phyloP scores from a whole-genome alignment of 2,113 vertebrate species.

The Gymnobelideus leadbeateri region DNA sequence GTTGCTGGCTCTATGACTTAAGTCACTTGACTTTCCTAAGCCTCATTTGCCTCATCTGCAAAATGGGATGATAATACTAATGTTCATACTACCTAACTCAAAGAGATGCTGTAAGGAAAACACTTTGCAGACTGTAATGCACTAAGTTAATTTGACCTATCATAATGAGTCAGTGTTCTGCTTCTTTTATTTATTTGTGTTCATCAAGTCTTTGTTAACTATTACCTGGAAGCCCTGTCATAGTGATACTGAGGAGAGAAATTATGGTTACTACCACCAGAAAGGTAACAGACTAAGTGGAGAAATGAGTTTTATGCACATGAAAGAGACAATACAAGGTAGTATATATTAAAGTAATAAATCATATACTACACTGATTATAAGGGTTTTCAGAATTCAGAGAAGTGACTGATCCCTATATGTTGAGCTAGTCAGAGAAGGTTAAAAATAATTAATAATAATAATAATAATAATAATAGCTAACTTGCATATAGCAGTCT shows the following conservation, averaged over 20 bases:
- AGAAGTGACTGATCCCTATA: neutral
- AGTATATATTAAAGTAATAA: neutral
- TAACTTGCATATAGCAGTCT: neutral
- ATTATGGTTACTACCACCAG: neutral
- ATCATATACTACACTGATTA: neutral
- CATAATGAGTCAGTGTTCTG: neutral
- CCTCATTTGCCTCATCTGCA: neutral
- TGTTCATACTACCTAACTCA: neutral
- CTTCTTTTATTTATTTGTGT: neutral
- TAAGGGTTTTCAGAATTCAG: neutral
- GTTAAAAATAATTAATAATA: neutral
- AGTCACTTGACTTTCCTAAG: neutral
- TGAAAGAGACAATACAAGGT: neutral
- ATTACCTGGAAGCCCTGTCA: neutral
- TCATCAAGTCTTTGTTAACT: neutral
- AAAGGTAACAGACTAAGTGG: neutral
- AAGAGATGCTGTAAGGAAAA: neutral
- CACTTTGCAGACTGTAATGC: neutral
- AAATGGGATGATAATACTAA: neutral
- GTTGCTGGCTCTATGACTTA: neutral
- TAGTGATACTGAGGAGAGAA: neutral
- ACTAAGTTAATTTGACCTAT: neutral
- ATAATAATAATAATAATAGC: neutral
- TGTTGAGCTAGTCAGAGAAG: neutral
- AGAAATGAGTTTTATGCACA: neutral